Evolutionary conservation across 2,113 vertebrate genomes (phyloP).

Genomic region (Thalassarche chlororhynchos): DNA sequence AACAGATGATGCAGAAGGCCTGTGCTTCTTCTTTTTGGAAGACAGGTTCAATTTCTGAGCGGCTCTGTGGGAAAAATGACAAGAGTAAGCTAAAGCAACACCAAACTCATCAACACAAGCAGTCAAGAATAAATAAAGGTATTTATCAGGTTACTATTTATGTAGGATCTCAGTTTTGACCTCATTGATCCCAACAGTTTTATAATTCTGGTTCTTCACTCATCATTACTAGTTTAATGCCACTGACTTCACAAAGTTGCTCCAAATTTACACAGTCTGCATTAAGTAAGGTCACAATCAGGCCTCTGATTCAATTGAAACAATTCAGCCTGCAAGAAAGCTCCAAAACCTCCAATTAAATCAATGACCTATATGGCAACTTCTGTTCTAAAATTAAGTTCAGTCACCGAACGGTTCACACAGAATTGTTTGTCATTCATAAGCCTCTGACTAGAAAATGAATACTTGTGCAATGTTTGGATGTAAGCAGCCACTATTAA

Average conservation of each 20-base stretch:
- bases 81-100: background rate
- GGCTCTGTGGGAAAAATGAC: constrained; percentile 80
- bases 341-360: background rate
- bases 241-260: background rate
- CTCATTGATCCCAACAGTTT: background rate
- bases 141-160: background rate
- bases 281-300: background rate
- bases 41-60: constrained; percentile 97
- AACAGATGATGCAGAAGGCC: constrained; percentile 76
- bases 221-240: background rate
- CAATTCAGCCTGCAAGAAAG: background rate
- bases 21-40: constrained; percentile 95
- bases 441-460: background rate
- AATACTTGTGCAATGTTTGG: background rate
- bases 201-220: background rate
- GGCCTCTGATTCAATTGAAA: background rate
- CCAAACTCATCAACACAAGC: background rate
- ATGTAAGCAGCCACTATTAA: background rate
- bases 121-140: background rate
- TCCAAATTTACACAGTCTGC: background rate
- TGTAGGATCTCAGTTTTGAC: background rate
- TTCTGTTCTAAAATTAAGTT: background rate
- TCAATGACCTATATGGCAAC: background rate
- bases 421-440: background rate
- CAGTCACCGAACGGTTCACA: background rate